Conservation (phyloP, 2,888 invertebrate genomes). For the Eudemis profundana region DNA sequence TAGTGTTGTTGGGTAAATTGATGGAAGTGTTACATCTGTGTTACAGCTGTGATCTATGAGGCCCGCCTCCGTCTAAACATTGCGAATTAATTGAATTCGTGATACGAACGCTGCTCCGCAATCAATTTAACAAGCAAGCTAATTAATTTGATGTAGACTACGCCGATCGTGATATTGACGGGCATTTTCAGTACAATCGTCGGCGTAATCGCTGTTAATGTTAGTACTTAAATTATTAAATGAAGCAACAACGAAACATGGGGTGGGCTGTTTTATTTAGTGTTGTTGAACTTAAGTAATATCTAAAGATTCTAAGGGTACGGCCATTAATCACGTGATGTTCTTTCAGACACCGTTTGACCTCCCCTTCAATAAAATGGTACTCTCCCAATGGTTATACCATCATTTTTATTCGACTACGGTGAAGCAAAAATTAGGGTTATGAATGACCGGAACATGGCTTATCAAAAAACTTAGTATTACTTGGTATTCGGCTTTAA, state of each 20-base stretch:
- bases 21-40: conserved; percentile 57
- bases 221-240: conserved; percentile 19
- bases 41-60: conserved; percentile 57
- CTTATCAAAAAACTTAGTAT: too few species aligned
- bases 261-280: too few species aligned
- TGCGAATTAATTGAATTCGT: conserved; percentile 57
- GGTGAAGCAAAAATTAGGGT: too few species aligned
- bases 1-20: conserved; percentile 57
- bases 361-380: too few species aligned
- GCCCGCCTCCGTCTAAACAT: conserved; percentile 51
- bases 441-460: too few species aligned
- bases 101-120: conserved; percentile 39
- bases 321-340: too few species aligned
- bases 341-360: too few species aligned
- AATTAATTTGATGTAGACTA: conserved; percentile 38
- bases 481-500: too few species aligned
- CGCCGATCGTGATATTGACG: conserved; percentile 34
- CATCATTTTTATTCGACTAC: too few species aligned
- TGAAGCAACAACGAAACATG: conserved; percentile 3
- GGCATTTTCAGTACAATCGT: conserved; percentile 27
- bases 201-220: conserved; percentile 14
- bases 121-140: conserved; percentile 42
- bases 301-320: too few species aligned
- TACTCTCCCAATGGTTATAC: too few species aligned
- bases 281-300: too few species aligned